Base-by-base conservation (phyloP, 2,888 invertebrate genomes). In the Elysia crispata region DNA sequence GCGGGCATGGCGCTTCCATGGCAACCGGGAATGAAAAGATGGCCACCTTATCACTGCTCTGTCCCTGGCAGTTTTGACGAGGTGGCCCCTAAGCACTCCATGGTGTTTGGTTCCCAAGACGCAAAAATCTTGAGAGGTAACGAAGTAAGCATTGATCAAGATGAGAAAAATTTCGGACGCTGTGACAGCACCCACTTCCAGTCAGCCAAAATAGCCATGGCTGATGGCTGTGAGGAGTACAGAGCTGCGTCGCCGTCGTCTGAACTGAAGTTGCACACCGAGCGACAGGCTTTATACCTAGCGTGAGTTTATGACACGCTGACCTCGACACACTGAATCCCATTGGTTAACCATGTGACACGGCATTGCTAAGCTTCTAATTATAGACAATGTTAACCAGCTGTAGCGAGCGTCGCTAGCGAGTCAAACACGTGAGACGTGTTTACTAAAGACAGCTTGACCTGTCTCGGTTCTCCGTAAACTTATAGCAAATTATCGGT, bases 131-230 rank as follows among this genome's bases (percentile, higher is more conserved):
- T 77, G 69, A 76, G 74, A 79, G 79, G 76, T 78, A 82, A 80
- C 82, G 82, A 82, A 82, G 82, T 82, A 82, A 82, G 82, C 82
- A n/a, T 3, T 74, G 20, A 23, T 54, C 49, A 70, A 57, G 33
- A 41, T 41, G 18, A 20, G 33, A 62, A 73, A 73, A 1, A 66
- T 70, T 72, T n/a, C 66, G n/a, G 23, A 28, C 33, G 20, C n/a
- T 69, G 80, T 78, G 82, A 82, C 82, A 82, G 76, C 80, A 82
- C 82, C 80, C 77, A 80, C 78, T 82, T 82, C 82, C 82, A 82
- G 60, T 80, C 73, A 74, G 78, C 60, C 57, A 31, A 49, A 57
- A 77, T 31, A 50, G 0, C 23, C 77, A 79, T 79, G 50, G 67
- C 66, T 79, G 73, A 49, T 6, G 23, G 23, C 5, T 60, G 60